Evolutionary conservation across 2,113 vertebrate genomes (phyloP), one percentile per base, ranked within the genome.

Genomic region (Chaetorhynchus papuensis): DNA sequence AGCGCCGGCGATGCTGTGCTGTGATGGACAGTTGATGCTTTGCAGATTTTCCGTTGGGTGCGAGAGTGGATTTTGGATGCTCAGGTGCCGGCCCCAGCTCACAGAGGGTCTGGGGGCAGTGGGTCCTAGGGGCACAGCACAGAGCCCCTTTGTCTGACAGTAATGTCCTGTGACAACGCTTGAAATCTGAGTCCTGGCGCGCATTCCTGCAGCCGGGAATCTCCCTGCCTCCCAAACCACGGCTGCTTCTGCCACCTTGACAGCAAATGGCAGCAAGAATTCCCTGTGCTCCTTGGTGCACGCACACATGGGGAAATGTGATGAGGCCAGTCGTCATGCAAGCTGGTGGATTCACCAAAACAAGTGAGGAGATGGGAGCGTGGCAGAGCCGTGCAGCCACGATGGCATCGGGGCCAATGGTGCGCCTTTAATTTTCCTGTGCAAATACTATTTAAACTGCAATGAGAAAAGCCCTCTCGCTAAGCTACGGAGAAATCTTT

Each of bases 401-500:
- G 24, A 22, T 41, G 19, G 23, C 26, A 77, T 13, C 2, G 0
- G 56, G 7, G 45, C 91, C 81, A 52, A 57, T 66, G 31, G n/a
- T 7, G 86, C 15, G 87, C 94, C 86, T 98, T 97, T 97, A 97
- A 97, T 98, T 98, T 94, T 98, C 98, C 98, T 98, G 98, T 98
- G 97, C 97, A 98, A 98, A 98, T 98, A 98, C 98, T 97, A 96
- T 98, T 98, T 98, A 93, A 98, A 98, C 98, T 93, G 26, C 44
- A 37, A 96, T 97, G 92, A 98, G 95, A 95, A 93, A 98, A 98
- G 97, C 97, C 95, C 77, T 94, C 94, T 97, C 76, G 66, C 98
- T 98, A 98, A 98, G 95, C 95, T 97, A 97, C 72, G 97, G 98
- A 98, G 97, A 98, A 97, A 98, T 98, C 98, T 98, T 96, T 95